Base-by-base conservation (phyloP, 2,797 vertebrate species). In the Apogon talboti region DNA sequence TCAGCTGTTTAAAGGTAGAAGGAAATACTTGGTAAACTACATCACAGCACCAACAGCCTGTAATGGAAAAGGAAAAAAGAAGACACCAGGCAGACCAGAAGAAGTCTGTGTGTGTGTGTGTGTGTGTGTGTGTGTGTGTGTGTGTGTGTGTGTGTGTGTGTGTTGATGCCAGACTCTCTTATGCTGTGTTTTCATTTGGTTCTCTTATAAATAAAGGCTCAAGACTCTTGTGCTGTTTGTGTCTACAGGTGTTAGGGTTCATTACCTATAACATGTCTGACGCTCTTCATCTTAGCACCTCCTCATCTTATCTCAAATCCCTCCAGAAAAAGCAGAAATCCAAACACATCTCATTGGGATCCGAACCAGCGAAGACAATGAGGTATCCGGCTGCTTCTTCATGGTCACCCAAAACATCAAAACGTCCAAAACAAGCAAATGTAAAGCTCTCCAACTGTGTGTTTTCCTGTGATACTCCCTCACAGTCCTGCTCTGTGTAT, bases 261-360 rank as follows among this genome's bases (percentile, higher is more conserved):
- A 21, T 82, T 91, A 91, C 88, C 87, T 72, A 84, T 81, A 48
- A 86, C 38, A 55, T 86, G 70, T 66, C 45, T 81, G 64, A 78
- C 69, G 13, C 67, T 69, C 78, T 74, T 89, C 86, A 88, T 85
- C 60, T 21, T 28, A 35, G 30, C 33, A 51, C 38, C 59, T 41
- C 50, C 59, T 30, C 10, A 44, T 11, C 42, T 66, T 6, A 15
- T 49, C 2, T 41, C 53, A 18, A 74, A 64, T 66, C 64, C 65
- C 13, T 60, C 51, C 57, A 68, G 51, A 21, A 52, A 70, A 52
- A 66, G 35, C 43, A 43, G 49, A 14, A 73, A 64, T 81, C 68
- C 78, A 15, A 12, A n/a, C 33, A 38, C 15, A 46, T 52, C 63
- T 81, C 73, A 74, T 54, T 15, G 47, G 51, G 59, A 82, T 71